phyloP scores from a whole-genome alignment of 2,113 vertebrate genomes.

The Osmerus eperlanus region DNA sequence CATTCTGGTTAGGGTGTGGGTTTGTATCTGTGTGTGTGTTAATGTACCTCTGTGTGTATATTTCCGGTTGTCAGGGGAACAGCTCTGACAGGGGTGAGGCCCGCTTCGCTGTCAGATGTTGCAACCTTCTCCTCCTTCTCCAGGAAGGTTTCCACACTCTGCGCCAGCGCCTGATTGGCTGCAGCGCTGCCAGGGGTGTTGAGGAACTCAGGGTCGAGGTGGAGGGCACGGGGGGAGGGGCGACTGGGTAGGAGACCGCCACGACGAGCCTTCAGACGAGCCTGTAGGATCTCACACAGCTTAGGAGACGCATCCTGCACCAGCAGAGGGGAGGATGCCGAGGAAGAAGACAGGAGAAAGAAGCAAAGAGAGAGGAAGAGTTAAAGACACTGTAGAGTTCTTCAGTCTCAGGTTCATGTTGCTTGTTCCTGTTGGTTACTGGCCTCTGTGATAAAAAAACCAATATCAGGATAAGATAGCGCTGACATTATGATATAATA shows the following conservation, averaged over 20 bases:
- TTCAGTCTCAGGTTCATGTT: too few species aligned
- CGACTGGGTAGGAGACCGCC: slow-evolving; percentile 45
- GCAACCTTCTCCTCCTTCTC: slow-evolving; percentile 61
- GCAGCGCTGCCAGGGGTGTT: slow-evolving; percentile 49
- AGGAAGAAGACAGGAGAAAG: not conserved
- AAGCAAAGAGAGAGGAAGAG: too few species aligned
- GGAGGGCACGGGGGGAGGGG: slow-evolving; percentile 63
- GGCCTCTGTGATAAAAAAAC: too few species aligned
- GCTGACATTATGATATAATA: too few species aligned
- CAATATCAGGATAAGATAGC: not conserved
- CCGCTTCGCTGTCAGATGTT: slow-evolving; percentile 47
- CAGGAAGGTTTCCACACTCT: slow-evolving; percentile 65
- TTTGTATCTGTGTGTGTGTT: not conserved
- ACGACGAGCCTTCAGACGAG: slow-evolving; percentile 58
- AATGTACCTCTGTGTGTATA: slow-evolving; percentile 62
- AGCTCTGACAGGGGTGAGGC: slow-evolving; percentile 53
- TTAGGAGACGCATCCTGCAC: slow-evolving; percentile 65
- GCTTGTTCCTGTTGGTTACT: not conserved
- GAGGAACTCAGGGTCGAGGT: slow-evolving; percentile 65
- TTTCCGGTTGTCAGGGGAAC: slow-evolving; percentile 60
- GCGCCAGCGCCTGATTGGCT: slow-evolving; percentile 52
- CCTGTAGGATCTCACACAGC: slow-evolving; percentile 64
- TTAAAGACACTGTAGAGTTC: too few species aligned
- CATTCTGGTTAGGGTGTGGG: too few species aligned
- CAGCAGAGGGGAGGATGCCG: not conserved